Evolutionary conservation across 2,797 vertebrate species (phyloP).

Genomic region (Coregonus ussuriensis): DNA sequence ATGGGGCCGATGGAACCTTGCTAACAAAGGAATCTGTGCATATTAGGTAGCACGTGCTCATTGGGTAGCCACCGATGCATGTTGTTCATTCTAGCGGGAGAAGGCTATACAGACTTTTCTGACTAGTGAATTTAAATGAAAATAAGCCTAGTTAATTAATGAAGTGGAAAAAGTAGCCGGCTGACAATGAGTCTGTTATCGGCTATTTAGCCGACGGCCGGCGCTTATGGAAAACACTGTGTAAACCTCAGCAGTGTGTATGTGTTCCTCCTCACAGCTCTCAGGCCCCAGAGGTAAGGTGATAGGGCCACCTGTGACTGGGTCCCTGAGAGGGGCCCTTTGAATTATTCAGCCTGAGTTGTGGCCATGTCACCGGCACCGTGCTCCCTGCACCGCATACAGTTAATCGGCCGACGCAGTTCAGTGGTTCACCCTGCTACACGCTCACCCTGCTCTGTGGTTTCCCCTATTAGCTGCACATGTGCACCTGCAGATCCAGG

Average conservation of each 20-base stretch:
- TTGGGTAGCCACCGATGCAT: no score
- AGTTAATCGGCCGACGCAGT: conserved; percentile 27
- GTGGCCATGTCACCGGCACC: not conserved
- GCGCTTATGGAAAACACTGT: no score
- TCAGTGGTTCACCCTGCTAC: conserved; percentile 20
- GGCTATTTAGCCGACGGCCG: no score
- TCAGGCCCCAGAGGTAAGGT: conserved; percentile 38
- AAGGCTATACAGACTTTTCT: no score
- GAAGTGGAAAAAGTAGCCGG: no score
- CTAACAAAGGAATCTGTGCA: no score
- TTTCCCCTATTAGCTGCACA: conserved; percentile 25
- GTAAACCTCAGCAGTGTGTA: not conserved
- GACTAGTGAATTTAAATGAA: no score
- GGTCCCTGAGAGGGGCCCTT: conserved; percentile 49
- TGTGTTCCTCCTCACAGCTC: conserved; percentile 30
- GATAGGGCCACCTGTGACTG: conserved; percentile 40
- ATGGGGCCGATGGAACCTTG: no score
- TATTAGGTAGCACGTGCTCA: no score
- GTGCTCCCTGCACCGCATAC: not conserved
- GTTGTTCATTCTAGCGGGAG: no score
- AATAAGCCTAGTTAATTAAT: no score
- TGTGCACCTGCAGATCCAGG: conserved; percentile 8
- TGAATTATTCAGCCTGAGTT: conserved; percentile 53
- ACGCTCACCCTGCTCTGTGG: conserved; percentile 18
- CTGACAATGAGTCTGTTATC: no score